Evolutionary conservation across 2,888 invertebrate species (phyloP).

Genomic region (Poecilobothrus nobilitatus): DNA sequence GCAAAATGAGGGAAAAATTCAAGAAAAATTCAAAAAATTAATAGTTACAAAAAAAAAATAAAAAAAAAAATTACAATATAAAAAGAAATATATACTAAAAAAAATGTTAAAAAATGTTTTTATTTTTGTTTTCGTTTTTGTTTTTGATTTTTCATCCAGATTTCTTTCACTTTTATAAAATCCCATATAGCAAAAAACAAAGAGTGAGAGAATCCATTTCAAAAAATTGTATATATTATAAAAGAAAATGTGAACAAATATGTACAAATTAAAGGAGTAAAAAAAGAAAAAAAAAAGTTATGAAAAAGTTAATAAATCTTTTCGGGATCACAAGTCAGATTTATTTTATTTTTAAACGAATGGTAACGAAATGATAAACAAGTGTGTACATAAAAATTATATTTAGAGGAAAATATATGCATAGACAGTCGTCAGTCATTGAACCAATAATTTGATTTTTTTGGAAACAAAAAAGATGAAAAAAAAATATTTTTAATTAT

Average conservation of each 20-base stretch:
- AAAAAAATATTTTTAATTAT: no score
- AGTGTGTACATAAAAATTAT: no score
- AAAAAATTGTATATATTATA: no score
- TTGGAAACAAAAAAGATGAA: no score
- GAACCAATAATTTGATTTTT: neutral
- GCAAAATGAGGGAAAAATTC: neutral
- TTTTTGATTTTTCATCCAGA: no score
- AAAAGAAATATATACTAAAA: no score
- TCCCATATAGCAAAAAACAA: no score
- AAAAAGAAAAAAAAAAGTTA: neutral
- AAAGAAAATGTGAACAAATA: neutral
- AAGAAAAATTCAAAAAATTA: no score
- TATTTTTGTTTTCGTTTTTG: neutral
- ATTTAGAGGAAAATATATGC: neutral
- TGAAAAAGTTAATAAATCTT: conserved; percentile 1
- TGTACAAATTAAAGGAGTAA: neutral
- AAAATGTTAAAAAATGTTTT: neutral
- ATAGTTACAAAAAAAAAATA: neutral
- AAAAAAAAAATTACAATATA: neutral
- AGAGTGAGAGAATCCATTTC: no score
- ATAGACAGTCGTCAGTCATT: neutral
- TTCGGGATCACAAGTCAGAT: neutral
- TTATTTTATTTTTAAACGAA: neutral
- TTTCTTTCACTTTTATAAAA: no score
- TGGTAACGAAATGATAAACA: neutral